These are phyloP conservation scores for Ormyrus labotus DNA, from an alignment of 2,888 invertebrate species.

Conservation along the genomic window DNA sequence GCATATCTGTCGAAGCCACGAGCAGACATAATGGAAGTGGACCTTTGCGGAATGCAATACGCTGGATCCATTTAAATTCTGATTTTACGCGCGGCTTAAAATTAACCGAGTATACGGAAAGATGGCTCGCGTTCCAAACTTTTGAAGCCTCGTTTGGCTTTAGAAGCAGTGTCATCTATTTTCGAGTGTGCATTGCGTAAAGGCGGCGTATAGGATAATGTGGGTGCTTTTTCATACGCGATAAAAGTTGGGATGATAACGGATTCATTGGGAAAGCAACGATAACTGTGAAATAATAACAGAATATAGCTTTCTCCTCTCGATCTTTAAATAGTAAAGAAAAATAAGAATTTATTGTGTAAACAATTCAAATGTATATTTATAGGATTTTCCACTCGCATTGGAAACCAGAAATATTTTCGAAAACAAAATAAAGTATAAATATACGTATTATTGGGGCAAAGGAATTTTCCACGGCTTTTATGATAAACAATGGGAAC, in stretches of 20 bases:
- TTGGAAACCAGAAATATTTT: too few relatives aligned
- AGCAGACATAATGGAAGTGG: too few relatives aligned
- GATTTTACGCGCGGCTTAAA: constrained; percentile 2
- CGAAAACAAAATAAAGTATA: too few relatives aligned
- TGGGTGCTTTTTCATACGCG: constrained; percentile 12
- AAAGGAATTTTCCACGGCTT: too few relatives aligned
- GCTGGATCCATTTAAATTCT: neutral
- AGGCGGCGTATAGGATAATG: constrained; percentile 3
- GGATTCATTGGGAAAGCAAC: neutral
- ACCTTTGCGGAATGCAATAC: too few relatives aligned
- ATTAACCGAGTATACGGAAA: neutral
- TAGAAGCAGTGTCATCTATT: constrained; percentile 20
- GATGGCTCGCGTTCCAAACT: constrained; percentile 13
- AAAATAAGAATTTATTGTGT: too few relatives aligned
- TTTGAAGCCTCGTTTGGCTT: neutral
- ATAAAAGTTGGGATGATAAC: constrained; percentile 4
- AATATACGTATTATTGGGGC: too few relatives aligned
- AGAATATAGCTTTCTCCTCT: neutral
- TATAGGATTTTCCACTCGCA: too few relatives aligned
- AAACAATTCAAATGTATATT: too few relatives aligned
- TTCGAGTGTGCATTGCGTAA: constrained; percentile 20
- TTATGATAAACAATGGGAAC: too few relatives aligned
- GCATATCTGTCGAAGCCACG: too few relatives aligned
- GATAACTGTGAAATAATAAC: neutral
- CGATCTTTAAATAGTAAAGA: too few relatives aligned